A percentile compares a stretch with the other conserved stretches of the same genome.
Evolutionary conservation across 2,888 invertebrate genomes (phyloP).

Genomic region (Saturnia pavonia): DNA sequence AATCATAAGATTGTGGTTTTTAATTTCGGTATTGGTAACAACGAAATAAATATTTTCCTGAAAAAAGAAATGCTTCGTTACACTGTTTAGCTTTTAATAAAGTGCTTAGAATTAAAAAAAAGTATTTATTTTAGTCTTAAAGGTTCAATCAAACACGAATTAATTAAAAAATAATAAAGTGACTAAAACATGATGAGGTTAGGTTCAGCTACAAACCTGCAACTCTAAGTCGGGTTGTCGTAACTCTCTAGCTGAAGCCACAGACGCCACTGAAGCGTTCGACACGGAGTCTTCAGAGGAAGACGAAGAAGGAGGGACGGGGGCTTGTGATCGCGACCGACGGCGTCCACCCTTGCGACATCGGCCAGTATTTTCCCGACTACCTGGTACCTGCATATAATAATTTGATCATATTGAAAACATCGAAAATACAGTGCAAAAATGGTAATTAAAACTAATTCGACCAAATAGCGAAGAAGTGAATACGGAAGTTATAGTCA

Average conservation of each 20-base stretch:
- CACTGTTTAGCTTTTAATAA: background rate
- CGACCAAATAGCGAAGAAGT: too few species aligned
- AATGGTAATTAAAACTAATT: too few species aligned
- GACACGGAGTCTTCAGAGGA: constrained; percentile 70
- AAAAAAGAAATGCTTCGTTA: background rate
- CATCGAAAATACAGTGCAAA: too few species aligned
- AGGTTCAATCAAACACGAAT: too few species aligned
- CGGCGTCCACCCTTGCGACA: constrained; percentile 65
- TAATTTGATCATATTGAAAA: background rate
- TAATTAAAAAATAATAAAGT: too few species aligned
- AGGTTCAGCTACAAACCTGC: constrained; percentile 52
- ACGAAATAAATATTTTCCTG: background rate
- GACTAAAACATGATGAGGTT: too few species aligned
- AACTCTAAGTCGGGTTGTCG: constrained; percentile 68
- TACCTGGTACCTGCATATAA: constrained; percentile 62
- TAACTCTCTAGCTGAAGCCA: constrained; percentile 71
- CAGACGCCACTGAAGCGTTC: constrained; percentile 71
- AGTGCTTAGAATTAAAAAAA: background rate
- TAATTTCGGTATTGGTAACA: background rate
- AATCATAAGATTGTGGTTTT: background rate
- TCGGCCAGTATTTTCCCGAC: constrained; percentile 51
- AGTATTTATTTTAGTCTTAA: too few species aligned
- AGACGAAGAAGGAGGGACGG: constrained; percentile 69
- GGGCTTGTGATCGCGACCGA: constrained; percentile 70
- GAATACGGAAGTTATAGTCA: too few species aligned